Base-by-base conservation (phyloP, 30 jellyfish, hydroid and myxozoan genomes). In the Chironex yamaguchii region DNA sequence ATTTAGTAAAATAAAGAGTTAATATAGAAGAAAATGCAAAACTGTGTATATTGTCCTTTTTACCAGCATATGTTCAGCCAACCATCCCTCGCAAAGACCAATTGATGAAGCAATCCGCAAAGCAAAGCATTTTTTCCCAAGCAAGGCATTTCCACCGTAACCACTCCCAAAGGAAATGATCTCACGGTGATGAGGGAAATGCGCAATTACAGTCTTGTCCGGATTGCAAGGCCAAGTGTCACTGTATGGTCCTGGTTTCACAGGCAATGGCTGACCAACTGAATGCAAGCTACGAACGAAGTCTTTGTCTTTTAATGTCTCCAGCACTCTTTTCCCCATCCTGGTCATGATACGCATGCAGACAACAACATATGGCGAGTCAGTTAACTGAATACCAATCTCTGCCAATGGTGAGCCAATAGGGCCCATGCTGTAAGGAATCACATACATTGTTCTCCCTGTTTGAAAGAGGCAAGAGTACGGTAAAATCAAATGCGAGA, bases 371-470 rank as follows among this genome's bases (percentile, higher is more conserved):
- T 95, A 95, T 0, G 99, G 96, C 14, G 99, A 95, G 66, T 95
- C 99, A 1, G 99, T 90, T 3, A 95, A 51, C 75, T 95, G 85
- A 76, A 95, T 81, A n/a, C 98, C 99, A 70, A 79, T 71, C 74
- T 95, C 90, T 4, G 99, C 72, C 52, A 95, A 49, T 1, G 97
- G 97, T 17, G 98, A 95, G 9, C 98, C 99, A 62, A 95, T 91
- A 0, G 98, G 99, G n/a, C 99, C 99, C 99, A 95, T 95, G 69
- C 98, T 84, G 92, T 89, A 95, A 36, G 99, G 98, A 34, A 95
- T 75, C 30, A 90, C 92, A 29, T 85, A 95, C 98, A 95, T 90
- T 26, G 99, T 95, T 50, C 99, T 81, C 17, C 99, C 98, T 93
- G 58, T n/a, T n/a, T n/a, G n/a, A n/a, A n/a, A n/a, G n/a, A n/a